These are phyloP conservation scores for Schizotus pectinicornis DNA, from an alignment of 2,888 invertebrate species.

Conservation along the genomic window DNA sequence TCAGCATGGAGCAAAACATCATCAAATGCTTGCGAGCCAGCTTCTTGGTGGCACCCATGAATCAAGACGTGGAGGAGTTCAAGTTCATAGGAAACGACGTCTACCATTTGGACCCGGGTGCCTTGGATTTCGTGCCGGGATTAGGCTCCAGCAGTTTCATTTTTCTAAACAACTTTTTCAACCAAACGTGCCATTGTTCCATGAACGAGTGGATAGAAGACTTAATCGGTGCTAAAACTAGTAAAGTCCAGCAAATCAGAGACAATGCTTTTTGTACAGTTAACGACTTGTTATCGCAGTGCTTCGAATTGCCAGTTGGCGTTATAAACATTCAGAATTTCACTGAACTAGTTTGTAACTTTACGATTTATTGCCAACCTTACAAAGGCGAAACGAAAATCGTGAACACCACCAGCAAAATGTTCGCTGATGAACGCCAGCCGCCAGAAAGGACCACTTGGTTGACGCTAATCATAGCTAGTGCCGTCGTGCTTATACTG, in stretches of 20 bases:
- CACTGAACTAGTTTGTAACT: slow-evolving; percentile 65
- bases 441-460: slow-evolving; percentile 41
- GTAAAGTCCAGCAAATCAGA: slow-evolving; percentile 58
- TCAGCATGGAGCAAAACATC: slow-evolving; percentile 69
- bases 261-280: slow-evolving; percentile 70
- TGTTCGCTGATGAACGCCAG: slow-evolving; percentile 42
- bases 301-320: slow-evolving; percentile 70
- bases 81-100: slow-evolving; percentile 66
- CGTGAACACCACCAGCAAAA: slow-evolving; percentile 50
- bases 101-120: slow-evolving; percentile 60
- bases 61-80: slow-evolving; percentile 52
- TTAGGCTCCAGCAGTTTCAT: slow-evolving; percentile 59
- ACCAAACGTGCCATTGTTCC: slow-evolving; percentile 68
- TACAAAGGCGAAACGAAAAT: slow-evolving; percentile 56
- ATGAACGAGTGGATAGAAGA: slow-evolving; percentile 65
- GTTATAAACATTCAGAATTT: slow-evolving; percentile 69
- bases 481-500: slow-evolving; percentile 63
- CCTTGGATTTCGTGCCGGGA: slow-evolving; percentile 67
- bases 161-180: slow-evolving; percentile 69
- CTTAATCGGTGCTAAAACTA: slow-evolving; percentile 56
- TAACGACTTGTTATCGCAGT: slow-evolving; percentile 64
- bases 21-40: slow-evolving; percentile 63
- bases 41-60: slow-evolving; percentile 54
- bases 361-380: slow-evolving; percentile 65
- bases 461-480: slow-evolving; percentile 51